Conservation (phyloP, 2,113 vertebrate species). For the Ageneiosus marmoratus region DNA sequence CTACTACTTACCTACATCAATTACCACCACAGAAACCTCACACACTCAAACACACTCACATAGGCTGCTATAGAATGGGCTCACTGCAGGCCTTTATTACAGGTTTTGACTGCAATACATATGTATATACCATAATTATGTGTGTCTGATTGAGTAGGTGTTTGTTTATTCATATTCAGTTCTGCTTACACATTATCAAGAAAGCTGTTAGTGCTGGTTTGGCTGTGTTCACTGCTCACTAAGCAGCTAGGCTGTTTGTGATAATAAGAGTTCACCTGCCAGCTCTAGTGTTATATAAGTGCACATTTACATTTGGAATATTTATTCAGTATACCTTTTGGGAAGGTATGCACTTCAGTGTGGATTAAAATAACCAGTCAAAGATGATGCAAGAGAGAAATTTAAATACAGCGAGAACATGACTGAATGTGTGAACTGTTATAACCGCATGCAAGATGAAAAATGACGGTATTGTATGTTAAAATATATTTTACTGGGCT, state of each 20-base stretch:
- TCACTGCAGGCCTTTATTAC: not conserved
- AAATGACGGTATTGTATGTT: not conserved
- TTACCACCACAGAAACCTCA: not conserved
- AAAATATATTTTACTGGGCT: not conserved
- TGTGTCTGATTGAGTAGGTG: slow-evolving; percentile 2
- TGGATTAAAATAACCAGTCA: not conserved
- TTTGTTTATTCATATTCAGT: slow-evolving; percentile 24
- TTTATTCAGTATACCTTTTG: not conserved
- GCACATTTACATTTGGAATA: not conserved
- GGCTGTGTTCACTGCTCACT: slow-evolving; percentile 7
- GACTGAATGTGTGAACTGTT: slow-evolving; percentile 1
- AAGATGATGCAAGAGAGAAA: not conserved
- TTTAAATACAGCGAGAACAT: not conserved
- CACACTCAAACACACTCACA: slow-evolving; percentile 4
- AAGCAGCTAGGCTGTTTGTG: not conserved
- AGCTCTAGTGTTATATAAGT: not conserved
- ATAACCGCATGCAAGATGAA: too few species aligned
- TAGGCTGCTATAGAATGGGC: not conserved
- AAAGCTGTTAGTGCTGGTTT: slow-evolving; percentile 3
- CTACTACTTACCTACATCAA: not conserved
- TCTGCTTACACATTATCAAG: slow-evolving; percentile 22
- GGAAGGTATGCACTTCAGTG: not conserved
- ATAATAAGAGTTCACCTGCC: not conserved
- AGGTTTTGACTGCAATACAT: slow-evolving; percentile 15
- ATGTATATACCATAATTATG: not conserved